Evolutionary conservation across 2,888 invertebrate species (phyloP), one percentile per base, ranked within the genome.

Genomic region (Busseola fusca): DNA sequence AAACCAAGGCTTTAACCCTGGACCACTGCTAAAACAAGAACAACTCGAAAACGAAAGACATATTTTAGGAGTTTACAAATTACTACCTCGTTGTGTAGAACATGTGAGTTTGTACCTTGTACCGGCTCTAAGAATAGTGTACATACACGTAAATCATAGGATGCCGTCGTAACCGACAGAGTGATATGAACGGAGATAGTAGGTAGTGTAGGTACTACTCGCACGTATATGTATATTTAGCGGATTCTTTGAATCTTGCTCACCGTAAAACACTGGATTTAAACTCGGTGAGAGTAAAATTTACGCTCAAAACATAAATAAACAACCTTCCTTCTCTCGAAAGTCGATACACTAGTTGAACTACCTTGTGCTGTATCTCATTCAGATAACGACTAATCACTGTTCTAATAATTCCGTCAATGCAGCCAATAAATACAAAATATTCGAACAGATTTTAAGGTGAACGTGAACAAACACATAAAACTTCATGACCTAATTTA

Each of bases 121-220:
- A 64, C 81, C 84, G 48, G 12, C 48, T 62, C 84, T 86, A 87
- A 84, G 81, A 88, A 88, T 88, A 88, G 85, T 84, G 71, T 82
- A 83, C 84, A 81, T 80, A 78, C 72, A 72, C 78, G 86, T 89
- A 81, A 84, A 82, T 82, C 79, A 87, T 86, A 86, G 85, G 85
- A 87, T 82, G 78, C 77, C 80, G 84, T 83, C 82, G 73, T 80
- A 80, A 68, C 77, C 30, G n/a, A 6, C n/a, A 52, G 34, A 34
- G 12, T 69, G 62, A 69, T 74, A 63, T 52, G 56, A 30, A 58
- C 65, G 42, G 25, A 52, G 67, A 81, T 71, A 76, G 45, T 67
- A 27, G 3, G 27, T 56, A 25, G n/a, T 69, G 45, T 71, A 18
- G 1, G 6, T 45, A 25, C 25, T 73, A 69, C 62, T 48, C 62